phyloP scores from a whole-genome alignment of 2,113 vertebrate genomes.

The Gallinago jamesoni region DNA sequence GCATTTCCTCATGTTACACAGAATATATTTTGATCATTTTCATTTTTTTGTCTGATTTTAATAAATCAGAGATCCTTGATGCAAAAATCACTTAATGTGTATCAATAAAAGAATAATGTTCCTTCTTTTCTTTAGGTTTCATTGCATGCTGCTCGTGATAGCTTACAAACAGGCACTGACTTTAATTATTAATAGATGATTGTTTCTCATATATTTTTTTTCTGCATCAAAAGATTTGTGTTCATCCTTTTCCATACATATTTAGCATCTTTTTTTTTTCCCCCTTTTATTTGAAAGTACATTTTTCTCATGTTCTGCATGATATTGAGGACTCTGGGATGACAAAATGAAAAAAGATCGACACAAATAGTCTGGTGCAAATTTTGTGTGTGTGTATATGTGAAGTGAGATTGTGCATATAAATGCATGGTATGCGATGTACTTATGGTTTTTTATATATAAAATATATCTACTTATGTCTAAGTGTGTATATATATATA shows the following conservation, averaged over 20 bases:
- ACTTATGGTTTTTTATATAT: background rate
- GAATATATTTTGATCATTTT: background rate
- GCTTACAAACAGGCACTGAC: background rate
- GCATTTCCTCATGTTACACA: background rate
- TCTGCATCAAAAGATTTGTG: background rate
- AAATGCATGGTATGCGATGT: background rate
- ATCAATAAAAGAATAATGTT: background rate
- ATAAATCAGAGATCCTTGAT: background rate
- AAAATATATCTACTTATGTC: too few species aligned
- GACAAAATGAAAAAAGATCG: background rate
- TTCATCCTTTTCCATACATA: background rate
- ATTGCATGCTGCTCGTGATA: background rate
- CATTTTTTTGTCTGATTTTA: background rate
- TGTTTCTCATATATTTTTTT: background rate
- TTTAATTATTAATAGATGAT: background rate
- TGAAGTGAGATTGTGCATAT: background rate
- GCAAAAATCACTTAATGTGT: background rate
- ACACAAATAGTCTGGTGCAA: background rate
- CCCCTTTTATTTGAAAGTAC: background rate
- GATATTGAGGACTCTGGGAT: background rate
- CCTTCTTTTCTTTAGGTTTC: background rate
- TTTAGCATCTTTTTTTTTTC: background rate
- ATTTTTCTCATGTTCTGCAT: background rate
- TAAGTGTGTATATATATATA: fast-evolving
- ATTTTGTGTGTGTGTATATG: background rate